Evolutionary conservation across 53 echinoderm and acorn worm species (phyloP).

Genomic region (Paracentrotus lividus): DNA sequence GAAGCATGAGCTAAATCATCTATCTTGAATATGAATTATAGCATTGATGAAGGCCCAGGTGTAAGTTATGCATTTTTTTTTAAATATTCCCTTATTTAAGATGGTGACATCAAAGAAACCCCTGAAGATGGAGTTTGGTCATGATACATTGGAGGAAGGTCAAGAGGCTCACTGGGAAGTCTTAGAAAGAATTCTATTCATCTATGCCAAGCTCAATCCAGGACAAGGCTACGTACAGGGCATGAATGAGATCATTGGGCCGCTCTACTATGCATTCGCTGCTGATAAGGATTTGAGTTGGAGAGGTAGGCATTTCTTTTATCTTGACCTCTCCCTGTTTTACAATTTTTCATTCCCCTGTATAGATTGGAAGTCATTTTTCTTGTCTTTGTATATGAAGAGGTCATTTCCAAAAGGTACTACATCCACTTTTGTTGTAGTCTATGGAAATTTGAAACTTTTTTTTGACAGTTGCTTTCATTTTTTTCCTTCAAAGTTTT

Average conservation of each 20-base stretch:
- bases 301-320: constrained; percentile 74
- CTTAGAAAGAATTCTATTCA: constrained; percentile 92
- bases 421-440: no score
- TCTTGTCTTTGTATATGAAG: no score
- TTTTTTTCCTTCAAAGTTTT: no score
- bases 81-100: neutral
- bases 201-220: constrained; percentile 97
- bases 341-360: neutral
- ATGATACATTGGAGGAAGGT: constrained; percentile 85
- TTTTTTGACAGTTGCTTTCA: no score
- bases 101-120: constrained; percentile 71
- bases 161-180: constrained; percentile 99
- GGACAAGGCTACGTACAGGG: constrained; percentile 99
- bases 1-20: no score
- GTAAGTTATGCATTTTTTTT: neutral
- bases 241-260: constrained; percentile 99
- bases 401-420: no score
- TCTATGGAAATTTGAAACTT: no score
- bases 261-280: constrained; percentile 96
- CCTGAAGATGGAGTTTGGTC: constrained; percentile 86
- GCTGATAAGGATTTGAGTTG: constrained; percentile 80
- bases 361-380: no score
- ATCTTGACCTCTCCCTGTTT: neutral
- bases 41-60: no score
- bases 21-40: no score